A percentile compares a stretch with the other conserved stretches of the same genome.
Conservation (phyloP, 2,888 invertebrate genomes). For the Vesta saturnalis region DNA sequence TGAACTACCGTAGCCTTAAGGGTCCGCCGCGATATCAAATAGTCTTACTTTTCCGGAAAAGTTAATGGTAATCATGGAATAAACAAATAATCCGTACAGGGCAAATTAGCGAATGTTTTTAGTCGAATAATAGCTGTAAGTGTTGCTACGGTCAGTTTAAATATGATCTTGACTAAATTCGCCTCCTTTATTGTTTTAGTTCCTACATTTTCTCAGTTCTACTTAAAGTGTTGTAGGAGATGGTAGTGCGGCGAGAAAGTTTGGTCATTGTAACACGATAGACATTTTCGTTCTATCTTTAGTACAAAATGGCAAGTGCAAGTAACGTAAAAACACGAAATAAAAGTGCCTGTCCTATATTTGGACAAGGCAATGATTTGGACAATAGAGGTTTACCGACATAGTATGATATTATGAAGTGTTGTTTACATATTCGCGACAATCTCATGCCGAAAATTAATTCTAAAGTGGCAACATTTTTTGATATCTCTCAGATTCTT, state of each 20-base stretch:
- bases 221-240: no score
- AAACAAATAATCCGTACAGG: no score
- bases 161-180: background rate
- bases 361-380: no score
- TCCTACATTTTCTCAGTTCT: no score
- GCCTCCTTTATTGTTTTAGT: no score
- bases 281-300: no score
- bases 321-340: slow-evolving; percentile 2
- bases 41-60: background rate
- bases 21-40: slow-evolving; percentile 2
- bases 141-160: slow-evolving; percentile 1
- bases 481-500: slow-evolving; percentile 5
- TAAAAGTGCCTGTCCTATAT: background rate
- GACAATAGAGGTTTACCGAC: slow-evolving; percentile 1
- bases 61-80: no score
- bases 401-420: background rate
- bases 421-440: background rate
- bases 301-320: background rate
- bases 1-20: background rate
- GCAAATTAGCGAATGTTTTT: no score
- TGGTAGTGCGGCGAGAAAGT: no score
- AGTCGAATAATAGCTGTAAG: no score
- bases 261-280: no score
- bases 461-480: background rate
- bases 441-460: background rate